phyloP scores from a whole-genome alignment of 2,113 vertebrate genomes.

The Callospermophilus lateralis region DNA sequence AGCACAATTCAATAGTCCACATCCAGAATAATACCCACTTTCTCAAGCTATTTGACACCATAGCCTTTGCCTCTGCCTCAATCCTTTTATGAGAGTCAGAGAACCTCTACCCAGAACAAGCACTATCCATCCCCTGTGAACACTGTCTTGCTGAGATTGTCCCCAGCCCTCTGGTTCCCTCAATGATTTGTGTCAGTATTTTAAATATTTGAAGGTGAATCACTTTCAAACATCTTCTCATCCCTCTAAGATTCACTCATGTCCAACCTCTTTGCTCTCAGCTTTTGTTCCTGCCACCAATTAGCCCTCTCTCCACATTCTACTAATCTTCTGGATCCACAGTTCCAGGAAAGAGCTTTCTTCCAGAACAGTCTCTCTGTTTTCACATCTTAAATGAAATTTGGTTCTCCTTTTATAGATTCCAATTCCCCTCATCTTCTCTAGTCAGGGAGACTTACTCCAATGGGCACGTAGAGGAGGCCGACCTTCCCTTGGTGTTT shows the following conservation, averaged over 20 bases:
- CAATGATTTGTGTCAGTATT: neutral
- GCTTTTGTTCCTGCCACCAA: neutral
- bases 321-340: neutral
- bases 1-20: neutral
- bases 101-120: neutral
- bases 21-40: neutral
- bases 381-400: neutral
- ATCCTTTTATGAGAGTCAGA: neutral
- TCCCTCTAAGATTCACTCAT: neutral
- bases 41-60: neutral
- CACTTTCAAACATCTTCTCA: constrained; percentile 36
- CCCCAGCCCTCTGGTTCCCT: neutral
- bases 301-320: neutral
- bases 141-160: neutral
- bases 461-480: neutral
- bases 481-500: neutral
- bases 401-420: neutral
- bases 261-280: neutral
- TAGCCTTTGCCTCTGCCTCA: neutral
- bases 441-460: neutral
- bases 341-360: neutral
- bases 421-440: neutral
- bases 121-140: neutral
- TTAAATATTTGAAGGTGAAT: constrained; percentile 1
- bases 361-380: neutral